phyloP scores from a whole-genome alignment of 53 echinoderm and acorn worm genomes.

The Arbacia lixula region DNA sequence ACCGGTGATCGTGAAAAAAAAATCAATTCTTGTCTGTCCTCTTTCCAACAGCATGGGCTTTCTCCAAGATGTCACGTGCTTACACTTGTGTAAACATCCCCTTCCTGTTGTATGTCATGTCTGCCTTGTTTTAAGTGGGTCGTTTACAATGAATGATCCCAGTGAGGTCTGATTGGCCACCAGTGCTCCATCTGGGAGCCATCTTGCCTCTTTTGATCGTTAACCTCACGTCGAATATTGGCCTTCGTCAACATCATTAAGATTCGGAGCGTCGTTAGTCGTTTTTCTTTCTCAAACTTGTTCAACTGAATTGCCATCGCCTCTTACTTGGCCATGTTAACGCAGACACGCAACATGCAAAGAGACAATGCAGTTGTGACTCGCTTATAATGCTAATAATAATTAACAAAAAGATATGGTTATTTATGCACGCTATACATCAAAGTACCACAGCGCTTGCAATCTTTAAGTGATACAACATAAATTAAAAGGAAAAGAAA shows the following conservation, averaged over 20 bases:
- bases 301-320: slow-evolving; percentile 19
- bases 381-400: too few species aligned
- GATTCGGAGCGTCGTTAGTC: slow-evolving; percentile 15
- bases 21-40: slow-evolving; percentile 25
- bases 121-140: slow-evolving; percentile 40
- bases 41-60: slow-evolving; percentile 17
- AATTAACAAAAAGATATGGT: too few species aligned
- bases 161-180: slow-evolving; percentile 21
- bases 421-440: too few species aligned
- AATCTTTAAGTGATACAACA: too few species aligned
- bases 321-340: too few species aligned
- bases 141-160: slow-evolving; percentile 21
- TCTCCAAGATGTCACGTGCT: slow-evolving; percentile 15
- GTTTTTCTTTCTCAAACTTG: not conserved
- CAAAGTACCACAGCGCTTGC: too few species aligned
- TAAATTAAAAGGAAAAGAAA: too few species aligned
- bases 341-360: too few species aligned
- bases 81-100: slow-evolving; percentile 37
- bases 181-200: slow-evolving; percentile 2
- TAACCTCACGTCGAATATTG: not conserved
- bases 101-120: slow-evolving; percentile 10
- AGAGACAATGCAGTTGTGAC: too few species aligned
- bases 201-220: slow-evolving; percentile 7
- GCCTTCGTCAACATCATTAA: slow-evolving; percentile 16
- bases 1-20: too few species aligned